Evolutionary conservation across 2,113 vertebrate species (phyloP).

Genomic region (Daboia siamensis): DNA sequence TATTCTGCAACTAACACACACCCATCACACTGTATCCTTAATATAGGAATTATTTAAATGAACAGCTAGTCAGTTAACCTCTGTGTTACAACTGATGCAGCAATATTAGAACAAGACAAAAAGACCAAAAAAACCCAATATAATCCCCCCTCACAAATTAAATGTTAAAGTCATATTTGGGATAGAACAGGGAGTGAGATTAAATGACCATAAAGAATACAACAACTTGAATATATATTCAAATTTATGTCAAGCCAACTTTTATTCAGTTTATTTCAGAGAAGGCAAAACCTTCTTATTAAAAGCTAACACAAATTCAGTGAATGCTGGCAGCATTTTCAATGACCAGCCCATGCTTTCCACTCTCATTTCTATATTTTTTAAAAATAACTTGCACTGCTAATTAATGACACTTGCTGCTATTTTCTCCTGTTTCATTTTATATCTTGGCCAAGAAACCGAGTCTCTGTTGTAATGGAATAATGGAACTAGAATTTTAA

Average conservation of each 20-base stretch:
- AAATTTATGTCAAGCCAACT: conserved; percentile 70
- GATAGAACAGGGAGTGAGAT: conserved; percentile 25
- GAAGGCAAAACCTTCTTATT: conserved; percentile 50
- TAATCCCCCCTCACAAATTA: not conserved
- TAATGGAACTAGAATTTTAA: conserved; percentile 54
- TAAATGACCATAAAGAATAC: not conserved
- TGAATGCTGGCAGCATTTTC: conserved; percentile 61
- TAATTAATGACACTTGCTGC: conserved; percentile 51
- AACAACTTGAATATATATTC: conserved; percentile 56
- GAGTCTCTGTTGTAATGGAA: conserved; percentile 52
- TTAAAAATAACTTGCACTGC: conserved; percentile 40
- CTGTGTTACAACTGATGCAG: not conserved
- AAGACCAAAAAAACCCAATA: not conserved
- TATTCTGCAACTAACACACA: not conserved
- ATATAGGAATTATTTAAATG: not conserved
- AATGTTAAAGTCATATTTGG: conserved; percentile 45
- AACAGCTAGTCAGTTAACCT: conserved; percentile 30
- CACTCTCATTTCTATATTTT: conserved; percentile 57
- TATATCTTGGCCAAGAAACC: conserved; percentile 36
- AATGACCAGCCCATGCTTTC: conserved; percentile 57
- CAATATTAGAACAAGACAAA: not conserved
- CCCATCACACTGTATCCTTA: not conserved
- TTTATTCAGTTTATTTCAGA: conserved; percentile 58
- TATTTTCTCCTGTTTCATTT: conserved; percentile 42
- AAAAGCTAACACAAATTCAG: conserved; percentile 43